Base-by-base conservation (phyloP, 2,797 vertebrate species). In the Pachyuromys duprasi region DNA sequence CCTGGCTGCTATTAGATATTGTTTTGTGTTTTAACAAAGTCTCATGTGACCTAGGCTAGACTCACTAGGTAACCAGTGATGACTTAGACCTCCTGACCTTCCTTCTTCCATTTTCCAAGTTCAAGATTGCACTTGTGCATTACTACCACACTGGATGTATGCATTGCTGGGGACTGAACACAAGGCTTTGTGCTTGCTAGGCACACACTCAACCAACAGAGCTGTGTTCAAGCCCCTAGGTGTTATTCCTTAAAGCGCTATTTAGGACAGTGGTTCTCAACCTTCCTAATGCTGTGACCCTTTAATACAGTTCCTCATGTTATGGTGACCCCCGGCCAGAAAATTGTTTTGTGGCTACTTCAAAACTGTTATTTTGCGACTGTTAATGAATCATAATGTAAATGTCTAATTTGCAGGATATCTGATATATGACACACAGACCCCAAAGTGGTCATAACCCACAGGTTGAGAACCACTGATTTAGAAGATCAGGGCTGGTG, bases 161-260 rank as follows among this genome's bases (percentile, higher is more conserved):
- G 33, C 63, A 26, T 63, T 53, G 45, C 63, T 69, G 31, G 8
- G 12, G 42, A 53, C 63, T 67, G 31, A 86, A n/a, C 42, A 42
- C 42, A 86, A 53, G 63, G 28, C 42, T 84, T 84, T 67, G 18
- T 84, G 42, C 18, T 14, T 49, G 82, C 42, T 49, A 67, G 62
- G 63, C 31, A 86, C n/a, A 53, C 63, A 20, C 60, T 65, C 39
- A 24, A 67, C 26, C 80, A 42, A 17, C 57, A 63, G 22, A 83
- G 20, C 42, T 49, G 5, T 1, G 8, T 42, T 42, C 26, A 20
- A 67, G 31, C 18, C 62, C 82, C 82, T 62, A 49, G 42, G 28
- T 70, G 8, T 87, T 80, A 89, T 65, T 92, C 94, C 67, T 91
- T 97, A 49, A 53, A 89, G n/a, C 42, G n/a, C 42, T n/a, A 63